phyloP scores from a whole-genome alignment of 2,113 vertebrate genomes.

The Furnarius figulus region DNA sequence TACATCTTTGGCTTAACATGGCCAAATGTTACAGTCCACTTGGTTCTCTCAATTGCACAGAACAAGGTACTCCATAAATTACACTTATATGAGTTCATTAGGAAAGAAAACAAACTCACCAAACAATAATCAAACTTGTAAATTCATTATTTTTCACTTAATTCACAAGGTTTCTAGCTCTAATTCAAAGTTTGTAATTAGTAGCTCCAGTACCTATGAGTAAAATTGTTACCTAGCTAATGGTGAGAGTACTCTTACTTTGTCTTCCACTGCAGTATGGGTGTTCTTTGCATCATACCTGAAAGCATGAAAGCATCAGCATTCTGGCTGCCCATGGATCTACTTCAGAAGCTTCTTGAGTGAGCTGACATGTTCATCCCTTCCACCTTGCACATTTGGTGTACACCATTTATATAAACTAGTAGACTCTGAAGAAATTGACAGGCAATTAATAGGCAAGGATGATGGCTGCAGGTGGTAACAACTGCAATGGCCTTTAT shows the following conservation, averaged over 20 bases:
- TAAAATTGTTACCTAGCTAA: not conserved
- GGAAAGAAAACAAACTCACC: not conserved
- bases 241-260: not conserved
- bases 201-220: not conserved
- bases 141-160: not conserved
- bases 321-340: not conserved
- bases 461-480: not conserved
- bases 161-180: not conserved
- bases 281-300: not conserved
- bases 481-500: not conserved
- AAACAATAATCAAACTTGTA: not conserved
- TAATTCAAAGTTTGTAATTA: not conserved
- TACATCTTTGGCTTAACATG: not conserved
- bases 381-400: not conserved
- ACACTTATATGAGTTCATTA: not conserved
- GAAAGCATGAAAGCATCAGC: not conserved
- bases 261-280: not conserved
- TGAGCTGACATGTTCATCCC: not conserved
- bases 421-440: not conserved
- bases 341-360: not conserved
- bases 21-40: not conserved
- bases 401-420: not conserved
- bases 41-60: not conserved
- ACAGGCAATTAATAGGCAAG: not conserved
- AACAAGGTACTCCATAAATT: not conserved